Evolutionary conservation across 2,113 vertebrate species (phyloP), one percentile per base, ranked within the genome.

Genomic region (Poecile atricapillus): DNA sequence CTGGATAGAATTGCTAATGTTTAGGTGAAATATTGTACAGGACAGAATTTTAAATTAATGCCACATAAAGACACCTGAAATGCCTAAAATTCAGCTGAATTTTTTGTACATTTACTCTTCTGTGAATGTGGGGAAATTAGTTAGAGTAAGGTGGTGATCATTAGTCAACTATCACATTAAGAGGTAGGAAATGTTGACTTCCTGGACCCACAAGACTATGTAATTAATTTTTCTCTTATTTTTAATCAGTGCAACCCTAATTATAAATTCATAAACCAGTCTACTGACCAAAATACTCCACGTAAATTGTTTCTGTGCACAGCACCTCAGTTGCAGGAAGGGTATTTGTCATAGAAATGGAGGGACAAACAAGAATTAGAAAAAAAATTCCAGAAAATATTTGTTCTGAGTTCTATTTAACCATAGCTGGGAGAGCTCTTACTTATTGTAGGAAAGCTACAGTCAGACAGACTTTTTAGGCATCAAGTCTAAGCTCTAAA

Each of bases 221-320:
- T 84, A 96, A 97, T 93, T 92, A 87, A 86, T 30, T 81, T 86
- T 95, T 90, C 44, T 83, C 56, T 35, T n/a, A 7, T 67, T 94
- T 92, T 94, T 83, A 93, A 94, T 94, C 86, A 81, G 47, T 35
- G 43, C 83, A 92, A 86, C 39, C 21, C 30, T 78, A 94, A 90
- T 95, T 91, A 93, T 47, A 87, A 93, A 78, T 78, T 82, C 85
- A 76, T 55, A 91, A 93, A 80, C 43, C 75, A 83, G 52, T 33
- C 71, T 86, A 65, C 56, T 75, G 64, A 78, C 76, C 59, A 87
- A 92, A 74, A 23, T 90, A 39, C 5, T 77, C 35, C 21, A 37
- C 17, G 24, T 2, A 92, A 92, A 81, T 89, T 62, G 11, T 58
- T 89, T 77, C 59, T 93, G 30, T 41, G 33, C 52, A 52, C 19